These are phyloP conservation scores for Pristionchus maxplancki DNA, from an alignment of 2,888 invertebrate genomes.

Conservation along the genomic window DNA sequence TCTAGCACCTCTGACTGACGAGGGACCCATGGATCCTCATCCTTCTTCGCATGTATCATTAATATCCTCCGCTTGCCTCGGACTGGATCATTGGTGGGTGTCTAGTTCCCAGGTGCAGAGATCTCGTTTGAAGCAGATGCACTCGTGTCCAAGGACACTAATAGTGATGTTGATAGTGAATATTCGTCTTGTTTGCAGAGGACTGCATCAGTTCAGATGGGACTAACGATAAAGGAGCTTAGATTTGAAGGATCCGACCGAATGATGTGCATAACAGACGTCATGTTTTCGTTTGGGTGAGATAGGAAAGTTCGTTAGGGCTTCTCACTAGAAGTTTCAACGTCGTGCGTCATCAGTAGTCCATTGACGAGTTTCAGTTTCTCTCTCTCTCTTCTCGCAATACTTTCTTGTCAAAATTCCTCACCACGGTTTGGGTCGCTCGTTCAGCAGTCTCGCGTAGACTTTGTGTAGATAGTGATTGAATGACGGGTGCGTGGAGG, in stretches of 20 bases:
- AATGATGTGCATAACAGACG: background rate
- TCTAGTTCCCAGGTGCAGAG: background rate
- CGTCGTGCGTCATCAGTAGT: background rate
- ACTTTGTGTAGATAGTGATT: slow-evolving; percentile 44
- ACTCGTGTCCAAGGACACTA: no score
- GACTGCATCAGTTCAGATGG: no score
- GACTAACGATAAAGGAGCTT: no score
- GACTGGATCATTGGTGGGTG: background rate
- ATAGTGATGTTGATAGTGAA: no score
- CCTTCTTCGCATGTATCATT: slow-evolving; percentile 39
- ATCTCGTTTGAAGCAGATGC: no score
- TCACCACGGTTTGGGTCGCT: slow-evolving; percentile 47
- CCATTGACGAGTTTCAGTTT: background rate
- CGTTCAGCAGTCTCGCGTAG: slow-evolving; percentile 40
- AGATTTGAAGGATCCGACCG: no score
- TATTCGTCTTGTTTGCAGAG: no score
- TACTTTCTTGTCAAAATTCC: background rate
- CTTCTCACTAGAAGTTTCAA: background rate
- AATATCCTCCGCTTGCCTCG: background rate
- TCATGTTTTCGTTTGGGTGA: background rate
- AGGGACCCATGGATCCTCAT: no score
- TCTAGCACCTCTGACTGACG: no score
- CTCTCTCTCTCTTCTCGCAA: background rate
- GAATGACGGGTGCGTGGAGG: background rate
- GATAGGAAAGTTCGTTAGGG: background rate